Evolutionary conservation across 2,797 vertebrate genomes (phyloP).

Genomic region (Serranus cabrilla): DNA sequence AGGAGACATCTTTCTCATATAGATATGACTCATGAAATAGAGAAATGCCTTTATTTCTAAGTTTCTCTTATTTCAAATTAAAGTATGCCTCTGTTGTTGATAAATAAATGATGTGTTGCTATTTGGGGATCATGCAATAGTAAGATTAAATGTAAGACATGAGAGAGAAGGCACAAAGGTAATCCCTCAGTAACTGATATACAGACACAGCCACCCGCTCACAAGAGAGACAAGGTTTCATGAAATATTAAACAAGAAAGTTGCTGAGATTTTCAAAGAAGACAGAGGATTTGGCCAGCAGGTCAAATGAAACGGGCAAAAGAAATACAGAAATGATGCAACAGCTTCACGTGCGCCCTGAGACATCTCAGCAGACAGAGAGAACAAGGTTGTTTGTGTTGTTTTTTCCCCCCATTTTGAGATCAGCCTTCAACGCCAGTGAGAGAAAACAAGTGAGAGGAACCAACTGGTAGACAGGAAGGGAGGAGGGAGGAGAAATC

Average conservation of each 20-base stretch:
- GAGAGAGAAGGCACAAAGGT: slow-evolving; percentile 31
- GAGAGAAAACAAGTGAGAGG: slow-evolving; percentile 44
- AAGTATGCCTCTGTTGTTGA: slow-evolving; percentile 2
- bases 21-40: neutral
- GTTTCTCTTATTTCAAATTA: neutral
- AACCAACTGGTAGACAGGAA: slow-evolving; percentile 41
- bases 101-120: neutral
- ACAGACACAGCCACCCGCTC: slow-evolving; percentile 49
- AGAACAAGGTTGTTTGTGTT: slow-evolving; percentile 55
- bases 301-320: slow-evolving; percentile 43
- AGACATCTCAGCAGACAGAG: slow-evolving; percentile 37
- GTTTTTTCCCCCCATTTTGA: slow-evolving; percentile 19
- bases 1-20: neutral
- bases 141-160: slow-evolving; percentile 25
- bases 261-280: slow-evolving; percentile 53
- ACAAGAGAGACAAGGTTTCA: slow-evolving; percentile 41
- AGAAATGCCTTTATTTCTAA: no score
- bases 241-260: slow-evolving; percentile 64
- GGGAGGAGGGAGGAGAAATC: slow-evolving; percentile 19
- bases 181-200: slow-evolving; percentile 40
- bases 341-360: slow-evolving; percentile 37
- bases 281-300: slow-evolving; percentile 50
- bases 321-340: slow-evolving; percentile 47
- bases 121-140: slow-evolving; percentile 3
- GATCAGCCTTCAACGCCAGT: slow-evolving; percentile 40